Conservation (phyloP, 2,113 vertebrate species). For the Psophia crepitans region DNA sequence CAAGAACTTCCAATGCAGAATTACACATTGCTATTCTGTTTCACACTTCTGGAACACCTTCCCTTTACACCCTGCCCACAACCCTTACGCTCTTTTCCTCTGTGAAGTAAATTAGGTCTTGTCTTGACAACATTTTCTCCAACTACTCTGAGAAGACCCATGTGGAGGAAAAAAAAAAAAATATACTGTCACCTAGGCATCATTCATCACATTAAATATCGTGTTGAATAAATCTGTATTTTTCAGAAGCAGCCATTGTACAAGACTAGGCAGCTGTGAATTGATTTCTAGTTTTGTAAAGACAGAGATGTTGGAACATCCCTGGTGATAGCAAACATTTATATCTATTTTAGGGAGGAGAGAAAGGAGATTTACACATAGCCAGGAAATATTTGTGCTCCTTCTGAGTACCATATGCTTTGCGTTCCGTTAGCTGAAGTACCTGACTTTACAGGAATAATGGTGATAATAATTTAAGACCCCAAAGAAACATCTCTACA, state of each 20-base stretch:
- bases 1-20: not conserved
- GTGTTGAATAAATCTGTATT: not conserved
- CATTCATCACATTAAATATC: not conserved
- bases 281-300: not conserved
- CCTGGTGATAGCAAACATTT: not conserved
- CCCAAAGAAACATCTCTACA: not conserved
- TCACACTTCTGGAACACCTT: not conserved
- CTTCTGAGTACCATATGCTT: not conserved
- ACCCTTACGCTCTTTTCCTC: not conserved
- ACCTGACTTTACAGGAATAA: not conserved
- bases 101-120: not conserved
- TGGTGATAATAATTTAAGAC: not conserved
- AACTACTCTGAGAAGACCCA: not conserved
- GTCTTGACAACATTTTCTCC: not conserved
- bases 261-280: not conserved
- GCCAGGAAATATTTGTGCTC: not conserved
- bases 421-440: not conserved
- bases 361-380: not conserved
- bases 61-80: not conserved
- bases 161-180: fast-evolving
- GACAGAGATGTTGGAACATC: not conserved
- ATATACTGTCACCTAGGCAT: not conserved
- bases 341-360: not conserved
- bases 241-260: not conserved
- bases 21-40: not conserved